These are phyloP conservation scores for Oncorhynchus mykiss DNA, from an alignment of 2,113 vertebrate genomes.

Conservation along the genomic window DNA sequence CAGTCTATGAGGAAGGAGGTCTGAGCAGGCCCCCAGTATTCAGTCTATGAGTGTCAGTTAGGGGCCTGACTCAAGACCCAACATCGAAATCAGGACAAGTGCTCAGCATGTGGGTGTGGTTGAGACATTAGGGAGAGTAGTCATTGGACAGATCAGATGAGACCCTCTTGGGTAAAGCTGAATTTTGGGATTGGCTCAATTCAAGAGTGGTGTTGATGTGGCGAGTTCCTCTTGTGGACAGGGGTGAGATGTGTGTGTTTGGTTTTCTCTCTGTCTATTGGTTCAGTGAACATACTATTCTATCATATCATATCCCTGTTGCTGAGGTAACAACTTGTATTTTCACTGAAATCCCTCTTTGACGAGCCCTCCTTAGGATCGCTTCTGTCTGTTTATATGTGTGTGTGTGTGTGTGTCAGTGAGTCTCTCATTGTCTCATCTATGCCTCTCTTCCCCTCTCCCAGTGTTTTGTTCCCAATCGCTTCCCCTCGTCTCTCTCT, in stretches of 20 bases:
- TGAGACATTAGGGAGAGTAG: slow-evolving; percentile 17
- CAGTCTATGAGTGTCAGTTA: background rate
- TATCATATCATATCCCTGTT: slow-evolving; percentile 27
- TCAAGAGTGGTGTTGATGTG: slow-evolving; percentile 2
- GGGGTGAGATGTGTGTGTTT: background rate
- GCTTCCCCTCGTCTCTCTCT: background rate
- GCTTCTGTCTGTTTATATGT: slow-evolving; percentile 12
- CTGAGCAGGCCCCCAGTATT: too few relatives aligned
- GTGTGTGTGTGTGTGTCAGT: slow-evolving; percentile 31
- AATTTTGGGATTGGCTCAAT: slow-evolving; percentile 3
- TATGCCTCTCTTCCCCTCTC: background rate
- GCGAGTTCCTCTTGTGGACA: background rate
- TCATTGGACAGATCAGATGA: background rate
- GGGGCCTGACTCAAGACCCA: background rate
- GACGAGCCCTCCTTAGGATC: slow-evolving; percentile 46
- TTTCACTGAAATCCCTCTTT: slow-evolving; percentile 28
- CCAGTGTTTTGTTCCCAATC: background rate
- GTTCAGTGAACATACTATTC: slow-evolving; percentile 1
- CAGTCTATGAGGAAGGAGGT: background rate
- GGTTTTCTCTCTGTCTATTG: slow-evolving; percentile 7
- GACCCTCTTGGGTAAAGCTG: slow-evolving; percentile 6
- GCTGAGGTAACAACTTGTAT: slow-evolving; percentile 53
- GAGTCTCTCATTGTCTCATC: background rate
- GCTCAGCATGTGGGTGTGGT: slow-evolving; percentile 36
- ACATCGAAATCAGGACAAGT: too few relatives aligned